Base-by-base conservation (phyloP, 2,797 vertebrate species). In the Anguilla pacifica region DNA sequence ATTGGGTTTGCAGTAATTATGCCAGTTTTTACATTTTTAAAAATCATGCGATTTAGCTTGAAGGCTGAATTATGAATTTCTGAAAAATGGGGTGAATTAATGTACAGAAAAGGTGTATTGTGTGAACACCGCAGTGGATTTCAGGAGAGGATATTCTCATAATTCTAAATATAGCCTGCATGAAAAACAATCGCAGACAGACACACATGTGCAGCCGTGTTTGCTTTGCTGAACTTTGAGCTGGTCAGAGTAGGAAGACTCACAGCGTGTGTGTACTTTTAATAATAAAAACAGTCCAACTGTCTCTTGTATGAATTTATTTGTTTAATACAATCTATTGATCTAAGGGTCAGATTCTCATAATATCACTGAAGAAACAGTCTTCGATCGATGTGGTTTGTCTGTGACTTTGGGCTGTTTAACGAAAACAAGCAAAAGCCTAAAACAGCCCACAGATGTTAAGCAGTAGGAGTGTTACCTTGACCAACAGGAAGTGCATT, bases 141-240 rank as follows among this genome's bases (percentile, higher is more conserved):
- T 46, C 28, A 83, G 61, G 17, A 83, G 87, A 85, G 88, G 83
- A 83, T 89, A 85, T 61, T 61, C 15, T 15, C 35, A 1, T 35
- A 35, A 35, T 35, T 85, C 85, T 88, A 89, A 86, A 88, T 86
- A 87, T 89, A 87, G 57, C 61, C 79, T 55, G 53, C 85, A 19
- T 61, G 87, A 61, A 67, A 28, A 84, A 84, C 64, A 83, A 57
- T 83, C 51, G 10, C 7, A 28, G 59, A 86, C 64, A 28, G 61
- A 86, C 31, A 70, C 51, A 84, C 49, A 59, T 49, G 53, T 55
- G 25, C 88, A 87, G 74, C 86, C 82, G 77, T 72, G n/a, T 13
- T 51, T 7, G 15, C 19, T 55, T 81, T 67, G 15, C 3, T 64
- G 35, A 72, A 72, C 25, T 83, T 83, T 88, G 83, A 72, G 10